Percentiles rank a stretch among this genome's conserved stretches.
phyloP scores from a whole-genome alignment of 1,140 invertebrate genomes.

The Zaprionus africanus region DNA sequence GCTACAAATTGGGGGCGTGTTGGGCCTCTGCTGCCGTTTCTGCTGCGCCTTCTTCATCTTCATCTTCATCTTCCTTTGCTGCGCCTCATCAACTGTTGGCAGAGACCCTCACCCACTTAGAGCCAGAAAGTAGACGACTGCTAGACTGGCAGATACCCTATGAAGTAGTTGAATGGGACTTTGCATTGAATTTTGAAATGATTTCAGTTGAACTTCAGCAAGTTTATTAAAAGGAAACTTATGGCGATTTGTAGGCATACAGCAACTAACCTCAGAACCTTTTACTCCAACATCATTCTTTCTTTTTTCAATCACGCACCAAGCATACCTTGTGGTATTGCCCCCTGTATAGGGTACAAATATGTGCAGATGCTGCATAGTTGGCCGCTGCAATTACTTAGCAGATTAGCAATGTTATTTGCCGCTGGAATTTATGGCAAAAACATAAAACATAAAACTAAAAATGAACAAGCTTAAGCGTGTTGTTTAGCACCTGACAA shows the following conservation, averaged over 20 bases:
- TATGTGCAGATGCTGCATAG: conserved; percentile 9
- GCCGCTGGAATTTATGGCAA: conserved; percentile 1
- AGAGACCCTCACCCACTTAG: conserved; percentile 1
- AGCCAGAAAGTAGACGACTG: neutral
- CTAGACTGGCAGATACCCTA: neutral
- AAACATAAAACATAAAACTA: conserved; percentile 1
- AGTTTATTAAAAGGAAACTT: neutral
- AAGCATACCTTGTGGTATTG: neutral
- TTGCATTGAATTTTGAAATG: neutral
- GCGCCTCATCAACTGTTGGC: neutral
- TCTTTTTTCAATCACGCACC: neutral
- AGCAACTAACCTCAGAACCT: too few species aligned
- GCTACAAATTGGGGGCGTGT: conserved; percentile 7
- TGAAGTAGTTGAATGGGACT: neutral
- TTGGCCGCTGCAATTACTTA: conserved; percentile 25
- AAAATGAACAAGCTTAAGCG: conserved; percentile 25
- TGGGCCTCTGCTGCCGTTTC: conserved; percentile 1
- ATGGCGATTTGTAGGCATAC: too few species aligned
- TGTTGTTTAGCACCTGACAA: conserved; percentile 26
- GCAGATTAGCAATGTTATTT: conserved; percentile 10
- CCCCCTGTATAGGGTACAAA: conserved; percentile 5
- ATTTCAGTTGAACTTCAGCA: neutral
- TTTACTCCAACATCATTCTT: neutral
- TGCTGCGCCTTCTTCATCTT: too few species aligned
- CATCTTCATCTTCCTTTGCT: neutral